A percentile compares a stretch with the other conserved stretches of the same genome.
Conservation (phyloP, 1,140 invertebrate species). For the Olivierus martensii region DNA sequence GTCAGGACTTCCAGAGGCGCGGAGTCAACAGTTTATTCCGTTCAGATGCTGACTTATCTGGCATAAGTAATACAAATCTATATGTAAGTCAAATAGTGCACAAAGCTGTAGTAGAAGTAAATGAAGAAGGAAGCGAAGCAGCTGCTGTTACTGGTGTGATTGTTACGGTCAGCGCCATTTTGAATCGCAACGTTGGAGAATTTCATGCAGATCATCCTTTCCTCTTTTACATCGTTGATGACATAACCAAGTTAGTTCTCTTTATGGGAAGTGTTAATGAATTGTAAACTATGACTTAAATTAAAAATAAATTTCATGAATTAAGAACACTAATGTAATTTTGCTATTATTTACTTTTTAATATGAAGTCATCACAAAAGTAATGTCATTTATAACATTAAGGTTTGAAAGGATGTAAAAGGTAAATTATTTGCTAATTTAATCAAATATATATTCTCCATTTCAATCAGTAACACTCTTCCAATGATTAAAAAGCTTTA, state of each 20-base stretch:
- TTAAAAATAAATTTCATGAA: too few relatives aligned
- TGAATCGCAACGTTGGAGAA: background rate
- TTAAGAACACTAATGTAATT: too few relatives aligned
- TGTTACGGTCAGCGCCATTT: background rate
- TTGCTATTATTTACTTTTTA: too few relatives aligned
- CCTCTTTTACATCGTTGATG: background rate
- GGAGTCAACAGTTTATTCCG: background rate
- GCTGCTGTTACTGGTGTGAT: conserved; percentile 43
- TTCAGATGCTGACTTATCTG: background rate
- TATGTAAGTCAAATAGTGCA: conserved; percentile 35
- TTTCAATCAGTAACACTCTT: too few relatives aligned
- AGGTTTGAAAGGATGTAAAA: too few relatives aligned
- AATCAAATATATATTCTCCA: too few relatives aligned
- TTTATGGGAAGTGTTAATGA: background rate
- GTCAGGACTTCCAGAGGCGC: background rate
- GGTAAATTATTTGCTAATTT: too few relatives aligned
- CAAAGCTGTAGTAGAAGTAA: conserved; percentile 64
- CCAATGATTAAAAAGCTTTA: too few relatives aligned
- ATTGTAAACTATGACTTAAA: too few relatives aligned
- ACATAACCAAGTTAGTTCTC: background rate
- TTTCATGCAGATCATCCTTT: conserved; percentile 1
- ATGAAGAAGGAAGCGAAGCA: conserved; percentile 61
- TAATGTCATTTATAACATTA: too few relatives aligned
- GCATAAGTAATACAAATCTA: conserved; percentile 28
- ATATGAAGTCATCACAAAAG: too few relatives aligned